Conservation (phyloP, 2,797 vertebrate genomes). For the Acipenser oxyrinchus region DNA sequence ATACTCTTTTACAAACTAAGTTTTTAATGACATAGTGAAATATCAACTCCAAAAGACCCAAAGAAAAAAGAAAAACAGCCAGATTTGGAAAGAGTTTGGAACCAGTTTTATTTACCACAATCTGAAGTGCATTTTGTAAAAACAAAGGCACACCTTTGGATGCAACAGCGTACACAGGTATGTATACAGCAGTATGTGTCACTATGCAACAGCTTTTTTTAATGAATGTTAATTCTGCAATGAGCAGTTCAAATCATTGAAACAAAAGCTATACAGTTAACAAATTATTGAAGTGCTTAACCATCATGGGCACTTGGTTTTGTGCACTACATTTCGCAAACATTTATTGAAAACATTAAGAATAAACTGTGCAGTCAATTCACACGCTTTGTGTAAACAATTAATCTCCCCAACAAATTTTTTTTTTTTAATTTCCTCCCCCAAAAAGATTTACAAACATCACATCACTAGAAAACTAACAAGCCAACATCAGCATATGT, state of each 20-base stretch:
- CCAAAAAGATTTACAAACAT: slow-evolving; percentile 38
- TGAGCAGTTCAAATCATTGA: slow-evolving; percentile 45
- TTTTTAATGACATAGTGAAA: too few relatives aligned
- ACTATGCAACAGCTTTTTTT: slow-evolving; percentile 37
- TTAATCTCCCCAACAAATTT: slow-evolving; percentile 54
- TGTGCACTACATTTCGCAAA: slow-evolving; percentile 18
- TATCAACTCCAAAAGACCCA: too few relatives aligned
- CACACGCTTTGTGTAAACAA: slow-evolving; percentile 50
- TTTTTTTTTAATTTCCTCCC: slow-evolving; percentile 22
- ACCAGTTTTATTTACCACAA: slow-evolving; percentile 51
- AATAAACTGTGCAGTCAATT: slow-evolving; percentile 47
- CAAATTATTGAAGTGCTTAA: slow-evolving; percentile 45
- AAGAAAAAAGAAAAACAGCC: neutral
- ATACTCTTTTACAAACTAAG: too few relatives aligned
- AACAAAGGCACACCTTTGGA: slow-evolving; percentile 52
- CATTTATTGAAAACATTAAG: slow-evolving; percentile 44
- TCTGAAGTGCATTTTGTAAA: slow-evolving; percentile 36
- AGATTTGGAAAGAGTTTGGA: slow-evolving; percentile 22
- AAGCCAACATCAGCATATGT: slow-evolving; percentile 61
- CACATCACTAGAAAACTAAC: slow-evolving; percentile 64
- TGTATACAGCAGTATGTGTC: slow-evolving; percentile 38
- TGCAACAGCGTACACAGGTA: slow-evolving; percentile 49
- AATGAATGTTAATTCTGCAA: slow-evolving; percentile 47
- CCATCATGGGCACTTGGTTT: slow-evolving; percentile 47
- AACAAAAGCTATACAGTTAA: slow-evolving; percentile 46